Conservation (phyloP, 2,888 invertebrate genomes). For the Lasius platythorax region DNA sequence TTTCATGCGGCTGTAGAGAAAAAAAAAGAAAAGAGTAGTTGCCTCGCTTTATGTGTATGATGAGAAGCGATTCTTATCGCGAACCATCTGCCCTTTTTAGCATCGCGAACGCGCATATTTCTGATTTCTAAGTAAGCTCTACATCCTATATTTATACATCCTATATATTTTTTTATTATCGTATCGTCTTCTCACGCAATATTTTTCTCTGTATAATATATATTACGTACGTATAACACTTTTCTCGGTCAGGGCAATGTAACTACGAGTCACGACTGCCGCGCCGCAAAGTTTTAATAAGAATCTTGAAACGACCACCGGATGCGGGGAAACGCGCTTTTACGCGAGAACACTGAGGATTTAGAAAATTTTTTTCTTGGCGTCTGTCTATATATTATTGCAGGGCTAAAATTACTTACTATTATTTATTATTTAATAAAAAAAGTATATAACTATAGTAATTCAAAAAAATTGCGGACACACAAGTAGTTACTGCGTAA, state of each 20-base stretch:
- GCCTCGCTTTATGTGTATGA: constrained; percentile 27
- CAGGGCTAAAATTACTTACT: neutral
- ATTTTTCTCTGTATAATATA: neutral
- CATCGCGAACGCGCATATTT: constrained; percentile 3
- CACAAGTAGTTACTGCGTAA: neutral
- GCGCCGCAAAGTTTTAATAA: constrained; percentile 52
- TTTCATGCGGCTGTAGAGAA: constrained; percentile 17
- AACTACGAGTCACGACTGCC: constrained; percentile 39
- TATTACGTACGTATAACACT: no score
- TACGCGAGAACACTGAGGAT: neutral
- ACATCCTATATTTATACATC: neutral
- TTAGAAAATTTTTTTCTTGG: constrained; percentile 9
- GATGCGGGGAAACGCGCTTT: constrained; percentile 17
- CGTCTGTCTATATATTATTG: constrained; percentile 16
- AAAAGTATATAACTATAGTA: neutral
- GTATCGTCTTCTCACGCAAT: neutral
- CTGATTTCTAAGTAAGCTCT: neutral
- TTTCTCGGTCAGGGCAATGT: constrained; percentile 4
- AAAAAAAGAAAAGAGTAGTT: neutral
- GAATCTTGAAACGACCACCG: constrained; percentile 46
- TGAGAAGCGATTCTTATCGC: constrained; percentile 28
- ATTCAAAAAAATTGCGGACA: neutral
- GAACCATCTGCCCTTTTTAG: neutral
- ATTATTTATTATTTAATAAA: neutral
- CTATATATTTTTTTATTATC: neutral